Conservation (phyloP, 2,113 vertebrate species). For the Nanorana parkeri region DNA sequence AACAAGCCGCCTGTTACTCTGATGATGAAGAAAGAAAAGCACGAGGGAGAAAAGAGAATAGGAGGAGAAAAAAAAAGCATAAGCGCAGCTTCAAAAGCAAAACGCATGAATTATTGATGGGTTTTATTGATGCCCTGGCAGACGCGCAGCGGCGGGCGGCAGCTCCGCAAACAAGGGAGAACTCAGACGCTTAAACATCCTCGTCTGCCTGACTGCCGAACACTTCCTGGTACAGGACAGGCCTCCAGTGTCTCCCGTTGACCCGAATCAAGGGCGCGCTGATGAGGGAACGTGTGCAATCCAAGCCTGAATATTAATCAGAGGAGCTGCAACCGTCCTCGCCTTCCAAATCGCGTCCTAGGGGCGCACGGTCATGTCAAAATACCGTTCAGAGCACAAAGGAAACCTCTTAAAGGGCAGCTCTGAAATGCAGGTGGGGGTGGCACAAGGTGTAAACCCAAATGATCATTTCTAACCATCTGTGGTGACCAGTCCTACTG, state of each 20-base stretch:
- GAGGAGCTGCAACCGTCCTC: too few relatives aligned
- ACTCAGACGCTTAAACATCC: constrained; percentile 5
- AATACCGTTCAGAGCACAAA: too few relatives aligned
- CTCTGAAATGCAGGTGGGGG: too few relatives aligned
- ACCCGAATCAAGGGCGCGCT: background rate
- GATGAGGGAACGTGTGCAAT: background rate
- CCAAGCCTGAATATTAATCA: too few relatives aligned
- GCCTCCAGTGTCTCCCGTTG: background rate
- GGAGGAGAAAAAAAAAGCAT: background rate
- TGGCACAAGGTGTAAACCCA: too few relatives aligned
- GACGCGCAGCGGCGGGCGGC: constrained; percentile 1
- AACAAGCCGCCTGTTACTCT: constrained; percentile 13
- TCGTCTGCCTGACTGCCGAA: background rate
- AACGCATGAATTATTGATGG: constrained; percentile 52
- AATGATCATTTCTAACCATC: too few relatives aligned
- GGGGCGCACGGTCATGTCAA: too few relatives aligned
- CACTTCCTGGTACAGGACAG: background rate
- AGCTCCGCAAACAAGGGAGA: background rate
- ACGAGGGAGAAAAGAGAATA: constrained; percentile 10
- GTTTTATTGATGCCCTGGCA: constrained; percentile 26
- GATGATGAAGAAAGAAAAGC: constrained; percentile 18
- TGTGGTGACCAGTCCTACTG: too few relatives aligned
- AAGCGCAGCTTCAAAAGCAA: constrained; percentile 41
- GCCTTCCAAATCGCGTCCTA: too few relatives aligned
- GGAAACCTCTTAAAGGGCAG: too few relatives aligned